Evolutionary conservation across 2,888 invertebrate species (phyloP).

Genomic region (Octonoba sinensis): DNA sequence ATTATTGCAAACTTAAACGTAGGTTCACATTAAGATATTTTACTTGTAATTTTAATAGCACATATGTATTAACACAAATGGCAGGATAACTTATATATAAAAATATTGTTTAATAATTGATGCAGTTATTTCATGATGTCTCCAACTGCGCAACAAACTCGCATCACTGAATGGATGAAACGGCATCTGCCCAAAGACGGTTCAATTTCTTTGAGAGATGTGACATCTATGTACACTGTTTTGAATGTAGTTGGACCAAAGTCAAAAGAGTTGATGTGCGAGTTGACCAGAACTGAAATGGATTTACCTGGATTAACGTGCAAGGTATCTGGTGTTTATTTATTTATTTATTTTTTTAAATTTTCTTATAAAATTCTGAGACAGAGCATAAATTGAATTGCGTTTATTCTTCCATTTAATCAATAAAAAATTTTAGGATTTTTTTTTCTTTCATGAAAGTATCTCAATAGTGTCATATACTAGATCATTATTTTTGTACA

Average conservation of each 20-base stretch:
- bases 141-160: conserved; percentile 82
- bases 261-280: conserved; percentile 77
- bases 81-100: no score
- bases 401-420: no score
- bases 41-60: no score
- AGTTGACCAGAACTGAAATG: conserved; percentile 78
- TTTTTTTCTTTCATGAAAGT: no score
- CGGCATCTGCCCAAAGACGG: conserved; percentile 77
- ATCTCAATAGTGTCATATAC: no score
- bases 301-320: conserved; percentile 78
- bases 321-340: conserved; percentile 72
- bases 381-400: no score
- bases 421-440: no score
- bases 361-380: no score
- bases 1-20: no score
- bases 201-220: conserved; percentile 77
- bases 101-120: background rate
- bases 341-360: background rate
- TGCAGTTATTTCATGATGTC: conserved; percentile 82
- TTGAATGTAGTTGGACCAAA: conserved; percentile 81
- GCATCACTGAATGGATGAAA: conserved; percentile 80
- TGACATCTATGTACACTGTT: conserved; percentile 82
- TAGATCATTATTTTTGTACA: no score
- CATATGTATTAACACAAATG: no score
- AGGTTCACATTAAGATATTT: no score